Conservation (phyloP, 1,140 invertebrate genomes). For the Sitophilus oryzae region DNA sequence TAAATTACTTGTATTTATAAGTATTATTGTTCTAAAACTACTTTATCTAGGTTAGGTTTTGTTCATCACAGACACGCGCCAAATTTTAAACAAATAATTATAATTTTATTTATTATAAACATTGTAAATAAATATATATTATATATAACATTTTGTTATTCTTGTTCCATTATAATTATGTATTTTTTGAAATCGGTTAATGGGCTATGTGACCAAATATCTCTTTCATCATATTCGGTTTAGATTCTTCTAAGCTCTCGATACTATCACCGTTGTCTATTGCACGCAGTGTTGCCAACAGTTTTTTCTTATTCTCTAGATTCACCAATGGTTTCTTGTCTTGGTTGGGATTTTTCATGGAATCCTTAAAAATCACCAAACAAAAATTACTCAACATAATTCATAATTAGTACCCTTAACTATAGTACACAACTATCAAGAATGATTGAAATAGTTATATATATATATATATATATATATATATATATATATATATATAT, state of each 20-base stretch:
- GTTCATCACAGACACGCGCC: too few species aligned
- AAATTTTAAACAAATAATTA: conserved; percentile 6
- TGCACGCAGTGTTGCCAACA: conserved; percentile 57
- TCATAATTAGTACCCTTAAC: too few species aligned
- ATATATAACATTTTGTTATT: neutral
- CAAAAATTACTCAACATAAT: too few species aligned
- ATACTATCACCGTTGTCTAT: conserved; percentile 57
- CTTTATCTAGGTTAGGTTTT: too few species aligned
- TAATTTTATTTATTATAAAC: conserved; percentile 14
- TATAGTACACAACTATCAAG: too few species aligned
- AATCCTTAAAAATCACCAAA: too few species aligned
- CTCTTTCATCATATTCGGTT: conserved; percentile 44
- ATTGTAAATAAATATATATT: conserved; percentile 14
- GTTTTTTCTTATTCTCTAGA: conserved; percentile 50
- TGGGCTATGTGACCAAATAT: conserved; percentile 37
- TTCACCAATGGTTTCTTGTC: conserved; percentile 35
- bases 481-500: too few species aligned
- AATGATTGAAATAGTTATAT: too few species aligned
- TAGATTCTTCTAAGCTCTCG: conserved; percentile 34
- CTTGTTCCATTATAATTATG: neutral
- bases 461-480: too few species aligned
- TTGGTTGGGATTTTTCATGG: conserved; percentile 37
- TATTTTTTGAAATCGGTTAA: conserved; percentile 1
- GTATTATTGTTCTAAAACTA: conserved; percentile 2
- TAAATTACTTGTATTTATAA: too few species aligned